Conservation (phyloP, 92 coral and sea anemone species). For the Palythoa heliodiscus region DNA sequence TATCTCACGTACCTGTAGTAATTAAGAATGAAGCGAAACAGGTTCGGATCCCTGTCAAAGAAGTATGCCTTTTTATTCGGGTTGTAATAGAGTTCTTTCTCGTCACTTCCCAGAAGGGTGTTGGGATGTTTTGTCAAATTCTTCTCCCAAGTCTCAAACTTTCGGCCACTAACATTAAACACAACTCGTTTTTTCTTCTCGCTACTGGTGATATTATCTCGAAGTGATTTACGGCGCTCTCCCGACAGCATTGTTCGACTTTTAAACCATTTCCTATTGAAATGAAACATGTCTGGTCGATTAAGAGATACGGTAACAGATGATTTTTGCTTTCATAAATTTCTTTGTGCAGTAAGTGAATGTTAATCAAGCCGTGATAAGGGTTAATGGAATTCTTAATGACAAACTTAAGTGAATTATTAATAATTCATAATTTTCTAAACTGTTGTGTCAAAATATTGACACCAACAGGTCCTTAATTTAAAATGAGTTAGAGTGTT, state of each 20-base stretch:
- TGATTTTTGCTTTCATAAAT: not conserved
- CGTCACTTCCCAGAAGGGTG: slow-evolving; percentile 50
- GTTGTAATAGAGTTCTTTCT: slow-evolving; percentile 47
- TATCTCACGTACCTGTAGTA: slow-evolving; percentile 43
- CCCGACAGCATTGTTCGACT: not conserved
- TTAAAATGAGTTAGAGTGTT: too few relatives aligned
- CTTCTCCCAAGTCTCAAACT: slow-evolving; percentile 57
- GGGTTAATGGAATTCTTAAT: not conserved
- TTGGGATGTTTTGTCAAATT: slow-evolving; percentile 51
- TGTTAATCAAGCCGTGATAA: not conserved
- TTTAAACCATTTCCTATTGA: slow-evolving; percentile 31
- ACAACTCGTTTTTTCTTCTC: slow-evolving; percentile 41
- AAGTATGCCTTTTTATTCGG: slow-evolving; percentile 44
- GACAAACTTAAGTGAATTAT: not conserved
- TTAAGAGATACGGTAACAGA: not conserved
- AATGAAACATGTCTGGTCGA: slow-evolving; percentile 1
- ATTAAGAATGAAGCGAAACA: slow-evolving; percentile 55
- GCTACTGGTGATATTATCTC: not conserved
- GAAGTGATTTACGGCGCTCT: not conserved
- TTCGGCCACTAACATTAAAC: slow-evolving; percentile 51
- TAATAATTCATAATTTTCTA: not conserved
- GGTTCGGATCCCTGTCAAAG: slow-evolving; percentile 58
- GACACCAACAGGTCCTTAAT: not conserved
- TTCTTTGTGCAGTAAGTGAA: not conserved
- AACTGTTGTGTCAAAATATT: not conserved